Evolutionary conservation across 2,888 invertebrate species (phyloP), one percentile per base, ranked within the genome.

Genomic region (Acrobasis suavella): DNA sequence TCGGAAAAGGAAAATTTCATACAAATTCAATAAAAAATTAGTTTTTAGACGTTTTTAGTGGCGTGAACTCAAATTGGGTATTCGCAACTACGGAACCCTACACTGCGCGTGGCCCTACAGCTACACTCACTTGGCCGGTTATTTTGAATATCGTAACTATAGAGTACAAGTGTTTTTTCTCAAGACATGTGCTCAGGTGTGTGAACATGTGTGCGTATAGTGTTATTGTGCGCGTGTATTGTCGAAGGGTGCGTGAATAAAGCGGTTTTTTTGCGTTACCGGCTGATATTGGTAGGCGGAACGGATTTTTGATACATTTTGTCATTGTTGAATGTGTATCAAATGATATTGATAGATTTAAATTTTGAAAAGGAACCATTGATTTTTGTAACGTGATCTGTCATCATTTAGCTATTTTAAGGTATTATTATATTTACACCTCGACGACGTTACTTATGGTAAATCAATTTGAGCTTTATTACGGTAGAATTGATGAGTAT

Each of bases 131-230:
- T n/a, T n/a, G n/a, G n/a, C n/a, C n/a, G n/a, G n/a, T n/a, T n/a
- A n/a, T n/a, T n/a, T 46, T 46, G 46, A 5, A 46, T 2, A 10
- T 46, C n/a, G 1, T 2, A 46, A 1, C 46, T 14, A 46, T 46
- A 14, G 46, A 46, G 46, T 54, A 38, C 54, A 54, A 54, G 54
- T 54, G 54, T 54, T 38, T 54, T 54, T 54, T 54, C 15, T 37
- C 37, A 54, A 54, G 37, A 54, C 32, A 32, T 32, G 32, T 52
- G 32, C n/a, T 38, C 54, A 54, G 54, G 54, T 54, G 54, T 54
- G 37, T 15, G 46, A 12, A 54, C 54, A 54, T 54, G 54, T 54
- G 54, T 17, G 17, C 37, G 54, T 37, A 38, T 38, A 15, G 52
- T 52, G 6, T 52, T 12, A 10, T 32, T 32, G 32, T 54, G 54